Evolutionary conservation across 92 coral and sea anemone species (phyloP).

Genomic region (Diadumene lineata): DNA sequence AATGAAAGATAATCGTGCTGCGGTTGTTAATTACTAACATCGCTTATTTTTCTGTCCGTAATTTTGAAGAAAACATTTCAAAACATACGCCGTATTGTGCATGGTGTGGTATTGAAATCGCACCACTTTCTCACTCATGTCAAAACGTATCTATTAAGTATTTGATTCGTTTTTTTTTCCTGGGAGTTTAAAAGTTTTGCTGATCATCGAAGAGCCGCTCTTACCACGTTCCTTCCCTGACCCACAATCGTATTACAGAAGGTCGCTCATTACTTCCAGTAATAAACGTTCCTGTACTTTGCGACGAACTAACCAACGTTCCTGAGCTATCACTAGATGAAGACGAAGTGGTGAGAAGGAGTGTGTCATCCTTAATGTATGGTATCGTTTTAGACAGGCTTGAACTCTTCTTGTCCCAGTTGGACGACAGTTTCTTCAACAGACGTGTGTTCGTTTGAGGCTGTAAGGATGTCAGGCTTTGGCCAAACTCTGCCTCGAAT

Average conservation of each 20-base stretch:
- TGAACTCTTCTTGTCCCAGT: constrained; percentile 28
- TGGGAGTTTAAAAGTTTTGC: no score
- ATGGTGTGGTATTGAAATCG: no score
- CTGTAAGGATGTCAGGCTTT: constrained; percentile 19
- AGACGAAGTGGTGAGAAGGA: constrained; percentile 25
- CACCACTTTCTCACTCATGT: no score
- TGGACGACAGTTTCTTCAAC: constrained; percentile 33
- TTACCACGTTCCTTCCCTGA: constrained; percentile 74
- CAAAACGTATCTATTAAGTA: no score
- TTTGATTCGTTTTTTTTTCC: neutral
- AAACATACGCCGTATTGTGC: no score
- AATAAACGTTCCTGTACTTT: constrained; percentile 13
- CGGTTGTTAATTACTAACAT: no score
- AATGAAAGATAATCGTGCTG: no score
- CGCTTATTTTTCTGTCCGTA: no score
- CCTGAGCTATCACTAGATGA: constrained; percentile 40
- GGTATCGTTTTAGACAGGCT: constrained; percentile 35
- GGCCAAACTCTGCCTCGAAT: constrained; percentile 47
- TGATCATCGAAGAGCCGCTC: no score
- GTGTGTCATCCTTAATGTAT: constrained; percentile 17
- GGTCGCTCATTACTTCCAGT: constrained; percentile 30
- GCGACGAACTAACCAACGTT: constrained; percentile 32
- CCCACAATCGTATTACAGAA: constrained; percentile 51
- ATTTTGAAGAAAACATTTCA: no score
- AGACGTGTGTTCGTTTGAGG: constrained; percentile 26